Evolutionary conservation across 2,888 invertebrate species (phyloP).

Genomic region (Plusia festucae): DNA sequence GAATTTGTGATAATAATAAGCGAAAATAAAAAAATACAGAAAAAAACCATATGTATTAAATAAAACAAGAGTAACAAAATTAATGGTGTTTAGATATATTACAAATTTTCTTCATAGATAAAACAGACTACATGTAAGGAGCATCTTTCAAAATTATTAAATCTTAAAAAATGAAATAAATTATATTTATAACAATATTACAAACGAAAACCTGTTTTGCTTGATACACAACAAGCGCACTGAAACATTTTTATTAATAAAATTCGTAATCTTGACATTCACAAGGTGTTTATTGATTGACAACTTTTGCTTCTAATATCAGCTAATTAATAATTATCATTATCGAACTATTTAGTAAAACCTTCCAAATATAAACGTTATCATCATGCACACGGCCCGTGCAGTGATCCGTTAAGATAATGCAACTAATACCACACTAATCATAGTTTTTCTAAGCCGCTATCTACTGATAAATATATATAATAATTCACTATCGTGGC

Average conservation of each 20-base stretch:
- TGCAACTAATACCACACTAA: slow-evolving; percentile 55
- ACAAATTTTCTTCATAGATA: no score
- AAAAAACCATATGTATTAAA: no score
- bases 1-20: no score
- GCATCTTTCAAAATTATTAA: no score
- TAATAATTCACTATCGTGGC: slow-evolving; percentile 38
- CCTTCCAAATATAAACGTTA: slow-evolving; percentile 20
- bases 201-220: no score
- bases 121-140: no score
- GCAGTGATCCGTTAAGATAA: slow-evolving; percentile 51
- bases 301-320: neutral
- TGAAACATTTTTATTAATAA: neutral
- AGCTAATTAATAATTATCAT: neutral
- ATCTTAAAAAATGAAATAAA: no score
- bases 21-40: no score
- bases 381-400: slow-evolving; percentile 49
- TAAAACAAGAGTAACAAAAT: no score
- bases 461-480: slow-evolving; percentile 50
- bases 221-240: no score
- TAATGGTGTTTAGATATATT: no score
- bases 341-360: neutral
- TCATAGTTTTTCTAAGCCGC: slow-evolving; percentile 59
- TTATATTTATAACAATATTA: no score
- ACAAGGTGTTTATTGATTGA: neutral
- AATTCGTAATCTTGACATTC: neutral